A percentile compares a stretch with the other conserved stretches of the same genome.
phyloP scores from a whole-genome alignment of 2,888 invertebrate genomes.

The Xestoiulus laeticollis region DNA sequence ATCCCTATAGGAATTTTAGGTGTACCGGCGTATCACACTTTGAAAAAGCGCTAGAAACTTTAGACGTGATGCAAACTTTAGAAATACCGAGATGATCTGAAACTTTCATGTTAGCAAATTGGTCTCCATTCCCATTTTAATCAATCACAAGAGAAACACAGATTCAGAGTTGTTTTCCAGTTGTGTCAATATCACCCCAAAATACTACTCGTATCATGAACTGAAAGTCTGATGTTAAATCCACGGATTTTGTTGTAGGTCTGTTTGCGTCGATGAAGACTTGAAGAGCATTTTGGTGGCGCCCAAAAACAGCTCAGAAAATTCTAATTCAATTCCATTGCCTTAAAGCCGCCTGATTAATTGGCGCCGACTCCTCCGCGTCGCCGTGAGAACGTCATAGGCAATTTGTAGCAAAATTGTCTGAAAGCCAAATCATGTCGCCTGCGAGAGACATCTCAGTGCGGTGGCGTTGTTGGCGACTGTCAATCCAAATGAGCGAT shows the following conservation, averaged over 20 bases:
- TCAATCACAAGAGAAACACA: background rate
- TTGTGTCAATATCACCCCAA: background rate
- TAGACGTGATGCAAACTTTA: background rate
- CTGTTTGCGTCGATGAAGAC: background rate
- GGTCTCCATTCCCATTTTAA: background rate
- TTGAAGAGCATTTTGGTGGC: background rate
- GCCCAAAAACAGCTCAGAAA: background rate
- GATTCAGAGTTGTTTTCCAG: background rate
- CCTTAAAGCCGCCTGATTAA: slow-evolving; percentile 2
- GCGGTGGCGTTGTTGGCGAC: background rate
- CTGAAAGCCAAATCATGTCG: slow-evolving; percentile 34
- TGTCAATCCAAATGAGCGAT: slow-evolving; percentile 9
- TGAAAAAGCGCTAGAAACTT: background rate
- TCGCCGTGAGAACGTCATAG: background rate
- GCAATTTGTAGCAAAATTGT: background rate
- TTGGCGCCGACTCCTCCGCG: background rate
- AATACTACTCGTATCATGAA: background rate
- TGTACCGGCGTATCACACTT: too few relatives aligned
- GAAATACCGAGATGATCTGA: background rate
- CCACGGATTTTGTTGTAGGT: background rate
- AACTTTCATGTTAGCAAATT: background rate
- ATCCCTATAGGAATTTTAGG: background rate
- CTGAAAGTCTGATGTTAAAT: background rate
- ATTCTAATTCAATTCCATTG: background rate
- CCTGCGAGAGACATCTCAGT: background rate